Evolutionary conservation across 2,113 vertebrate species (phyloP).

Genomic region (Hemiprocne comata): DNA sequence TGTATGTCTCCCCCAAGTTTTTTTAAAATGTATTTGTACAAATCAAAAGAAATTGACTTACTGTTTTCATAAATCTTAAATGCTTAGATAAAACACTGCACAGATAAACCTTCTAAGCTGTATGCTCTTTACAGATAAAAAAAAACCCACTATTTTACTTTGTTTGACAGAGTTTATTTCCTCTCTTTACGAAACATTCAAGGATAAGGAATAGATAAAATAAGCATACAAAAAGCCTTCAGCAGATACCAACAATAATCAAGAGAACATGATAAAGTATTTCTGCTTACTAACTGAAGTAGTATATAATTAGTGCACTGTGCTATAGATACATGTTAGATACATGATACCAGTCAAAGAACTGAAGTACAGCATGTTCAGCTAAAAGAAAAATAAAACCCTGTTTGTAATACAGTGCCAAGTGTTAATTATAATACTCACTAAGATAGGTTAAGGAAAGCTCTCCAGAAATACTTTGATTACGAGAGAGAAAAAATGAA

Average conservation of each 20-base stretch:
- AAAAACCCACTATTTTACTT: background rate
- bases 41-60: background rate
- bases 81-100: background rate
- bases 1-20: background rate
- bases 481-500: background rate
- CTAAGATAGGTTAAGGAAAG: conserved; percentile 16
- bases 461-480: conserved; percentile 18
- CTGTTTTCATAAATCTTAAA: background rate
- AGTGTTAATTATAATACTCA: background rate
- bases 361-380: background rate
- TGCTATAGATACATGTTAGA: background rate
- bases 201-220: conserved; percentile 11
- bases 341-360: background rate
- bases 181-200: background rate
- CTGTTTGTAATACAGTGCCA: background rate
- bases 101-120: background rate
- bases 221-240: background rate
- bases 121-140: background rate
- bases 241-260: background rate
- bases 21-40: background rate
- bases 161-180: background rate
- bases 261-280: background rate
- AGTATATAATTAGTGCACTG: background rate
- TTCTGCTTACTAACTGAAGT: background rate
- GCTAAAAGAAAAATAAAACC: background rate